Base-by-base conservation (phyloP, 2,888 invertebrate species). In the Ganaspis brasiliensis region DNA sequence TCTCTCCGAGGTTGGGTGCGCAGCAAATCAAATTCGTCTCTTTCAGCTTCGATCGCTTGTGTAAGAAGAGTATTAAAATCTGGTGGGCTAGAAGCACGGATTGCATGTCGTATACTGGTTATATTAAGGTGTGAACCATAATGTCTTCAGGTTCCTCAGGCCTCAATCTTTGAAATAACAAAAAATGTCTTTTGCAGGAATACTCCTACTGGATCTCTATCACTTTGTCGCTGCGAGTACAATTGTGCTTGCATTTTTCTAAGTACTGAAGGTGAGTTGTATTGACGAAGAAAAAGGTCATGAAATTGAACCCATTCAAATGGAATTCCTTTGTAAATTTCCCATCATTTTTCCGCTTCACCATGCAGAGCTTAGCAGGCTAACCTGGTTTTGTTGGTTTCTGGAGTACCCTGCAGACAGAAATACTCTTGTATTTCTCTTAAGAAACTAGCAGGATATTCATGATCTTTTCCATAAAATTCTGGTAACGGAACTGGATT, bases 161-260 rank as follows among this genome's bases (percentile, higher is more conserved):
- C 6, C 71, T 49, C 19, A 77, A 0, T 8, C 77, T 55, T n/a
- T 67, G 74, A 24, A 67, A 77, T 0, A 77, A n/a, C 16, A 74
- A 61, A 16, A n/a, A 72, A 40, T 40, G 72, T 74, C 26, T 72
- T 37, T 19, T 74, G 31, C 1, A 77, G 35, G 31, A 77, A 77
- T 3, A 74, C 55, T 0, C 35, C 49, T 0, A 77, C 74, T 14
- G 61, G 57, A 12, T 74, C 77, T 19, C 55, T 61, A 1, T 70
- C 52, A 0, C 59, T 49, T 52, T 75, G 72, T n/a, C 19, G 24
- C 16, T 71, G 26, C 0, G 75, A 59, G 45, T 56, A 74, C 0
- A 77, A 24, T 16, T 72, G 61, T 0, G 74, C 63, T 12, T 61
- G 37, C 0, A 77, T 24, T 1, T 74, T 55, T 8, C 55, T 72